These are phyloP conservation scores for Cistogaster globosa DNA, from an alignment of 2,888 invertebrate genomes.

Conservation along the genomic window DNA sequence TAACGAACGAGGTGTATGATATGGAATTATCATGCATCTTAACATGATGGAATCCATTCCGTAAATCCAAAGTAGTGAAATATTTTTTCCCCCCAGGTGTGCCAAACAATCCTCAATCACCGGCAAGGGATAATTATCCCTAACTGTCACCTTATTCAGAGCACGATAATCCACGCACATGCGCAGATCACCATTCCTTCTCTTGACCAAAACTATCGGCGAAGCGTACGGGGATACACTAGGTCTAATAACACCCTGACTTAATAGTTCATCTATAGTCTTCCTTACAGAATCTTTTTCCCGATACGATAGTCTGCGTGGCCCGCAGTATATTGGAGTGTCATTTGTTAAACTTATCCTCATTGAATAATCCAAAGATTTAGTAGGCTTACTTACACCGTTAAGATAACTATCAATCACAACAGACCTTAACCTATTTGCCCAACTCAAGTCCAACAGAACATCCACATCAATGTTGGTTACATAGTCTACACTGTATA, in stretches of 20 bases:
- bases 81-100: neutral
- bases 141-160: constrained; percentile 5
- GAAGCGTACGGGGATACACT: constrained; percentile 24
- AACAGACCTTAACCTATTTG: constrained; percentile 2
- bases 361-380: constrained; percentile 8
- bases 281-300: neutral
- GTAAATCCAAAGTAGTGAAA: constrained; percentile 25
- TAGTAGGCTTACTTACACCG: neutral
- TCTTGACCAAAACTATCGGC: neutral
- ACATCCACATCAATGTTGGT: constrained; percentile 2
- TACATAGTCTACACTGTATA: neutral
- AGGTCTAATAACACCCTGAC: neutral
- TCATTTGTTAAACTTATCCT: constrained; percentile 2
- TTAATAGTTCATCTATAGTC: neutral
- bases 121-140: constrained; percentile 17
- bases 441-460: neutral
- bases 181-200: constrained; percentile 43
- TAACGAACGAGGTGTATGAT: constrained; percentile 37
- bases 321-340: neutral
- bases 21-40: constrained; percentile 15
- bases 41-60: constrained; percentile 1
- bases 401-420: constrained; percentile 3
- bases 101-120: constrained; percentile 23
- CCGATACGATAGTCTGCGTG: neutral
- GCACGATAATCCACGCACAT: constrained; percentile 55